Base-by-base conservation (phyloP, 1,140 invertebrate genomes). In the Magallana angulata region DNA sequence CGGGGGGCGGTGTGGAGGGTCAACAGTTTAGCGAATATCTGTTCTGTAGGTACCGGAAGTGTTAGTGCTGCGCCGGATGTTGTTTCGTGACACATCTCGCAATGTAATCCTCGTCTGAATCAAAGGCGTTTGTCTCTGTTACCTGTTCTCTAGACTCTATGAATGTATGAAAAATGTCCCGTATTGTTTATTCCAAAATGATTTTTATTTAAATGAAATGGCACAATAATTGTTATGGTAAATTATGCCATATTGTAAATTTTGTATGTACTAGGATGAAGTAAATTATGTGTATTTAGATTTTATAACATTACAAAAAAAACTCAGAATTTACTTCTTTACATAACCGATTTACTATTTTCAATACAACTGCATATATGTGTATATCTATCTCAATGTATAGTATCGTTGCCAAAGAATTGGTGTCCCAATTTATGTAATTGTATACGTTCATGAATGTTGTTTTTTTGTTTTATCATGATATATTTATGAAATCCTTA, bases 21-120 rank as follows among this genome's bases (percentile, higher is more conserved):
- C 98, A 98, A 93, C 97, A 98, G 94, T 98, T 98, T 95, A 98
- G 97, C 91, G 98, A 98, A 95, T 98, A 98, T 95, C 95, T 98
- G 86, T 97, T 98, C 93, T 76, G 82, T 36, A 16, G 82, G 16
- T 84, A 84, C 57, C 82, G 68, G 68, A 76, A 76, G 68, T 76
- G 68, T 76, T 76, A 76, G 68, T 76, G 68, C 68, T 76, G 36
- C 68, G 24, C 6, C 24, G 68, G 68, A 24, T 30, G 7, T 36
- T 76, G 14, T 76, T 76, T 30, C 9, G 9, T 30, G 24, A 18
- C 24, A 9, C 16, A 71, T 5, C 30, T 7, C 24, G 68, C 36
- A 30, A 24, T 76, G 24, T 76, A 24, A 24, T 76, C 12, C 36
- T 30, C 9, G 68, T 24, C 8, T 24, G 24, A 0, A 48, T 36